Base-by-base conservation (phyloP, 2,888 invertebrate genomes). In the Mongoloraphidia duomilia region DNA sequence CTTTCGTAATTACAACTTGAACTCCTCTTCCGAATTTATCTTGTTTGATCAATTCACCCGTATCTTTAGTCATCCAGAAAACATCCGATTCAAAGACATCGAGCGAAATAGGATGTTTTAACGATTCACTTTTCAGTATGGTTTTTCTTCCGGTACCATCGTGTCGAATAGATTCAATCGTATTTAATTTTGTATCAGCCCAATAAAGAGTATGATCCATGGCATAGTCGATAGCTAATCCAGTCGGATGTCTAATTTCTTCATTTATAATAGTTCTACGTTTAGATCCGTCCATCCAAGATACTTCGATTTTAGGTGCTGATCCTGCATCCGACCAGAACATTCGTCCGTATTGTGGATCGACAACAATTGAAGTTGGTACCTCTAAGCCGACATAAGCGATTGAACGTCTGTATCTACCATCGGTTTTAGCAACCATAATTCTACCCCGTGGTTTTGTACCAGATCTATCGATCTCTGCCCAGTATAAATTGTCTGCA, bases 21-120 rank as follows among this genome's bases (percentile, higher is more conserved):
- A 94, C 89, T 10, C 95, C 95, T 45, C 94, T 74, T 0, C 97
- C 97, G 69, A 97, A 97, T 72, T 98, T 98, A 66, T 98, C 95
- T 65, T 94, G 93, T 26, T 80, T 77, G 44, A 89, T 74, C 8
- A 97, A 71, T 61, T 92, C 90, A 1, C 94, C 94, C 0, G 84
- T 80, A 59, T 89, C 86, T 49, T 84, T 76, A 0, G 94, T 90
- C n/a, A 90, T 79, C 95, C 94, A 97, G 69, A 84, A 97, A 57
- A 97, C 64, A 52, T 82, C 80, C 34, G 87, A 90, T 68, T 95
- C 96, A 67, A 97, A 97, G 12, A 97, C 84, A 65, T 97, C 97
- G 56, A 97, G 60, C 0, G 89, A 83, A 48, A 89, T 75, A 1
- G 93, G 93, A 65, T 90, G 89, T 56, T 77, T 79, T 56, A 91